Evolutionary conservation across 2,797 vertebrate species (phyloP).

Genomic region (Oreortyx pictus): DNA sequence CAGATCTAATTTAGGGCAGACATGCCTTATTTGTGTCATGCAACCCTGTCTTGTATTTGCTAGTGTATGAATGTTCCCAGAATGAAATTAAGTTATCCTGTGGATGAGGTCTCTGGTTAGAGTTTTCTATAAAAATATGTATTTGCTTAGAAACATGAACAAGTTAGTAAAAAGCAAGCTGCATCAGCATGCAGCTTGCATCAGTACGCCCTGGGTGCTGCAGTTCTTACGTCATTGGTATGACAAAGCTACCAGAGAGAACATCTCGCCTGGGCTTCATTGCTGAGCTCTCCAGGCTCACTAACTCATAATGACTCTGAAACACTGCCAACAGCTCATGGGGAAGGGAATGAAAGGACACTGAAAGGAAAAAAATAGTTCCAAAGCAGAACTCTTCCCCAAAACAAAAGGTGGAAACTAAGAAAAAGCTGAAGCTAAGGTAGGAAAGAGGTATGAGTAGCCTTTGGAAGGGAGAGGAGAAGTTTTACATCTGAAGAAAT

Average conservation of each 20-base stretch:
- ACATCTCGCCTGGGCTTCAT: background rate
- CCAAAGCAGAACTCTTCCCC: background rate
- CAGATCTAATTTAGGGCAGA: background rate
- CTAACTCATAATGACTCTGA: background rate
- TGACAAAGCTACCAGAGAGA: background rate
- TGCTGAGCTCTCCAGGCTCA: background rate
- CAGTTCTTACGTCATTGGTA: background rate
- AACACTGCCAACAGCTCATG: constrained; percentile 4
- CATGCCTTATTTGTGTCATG: background rate
- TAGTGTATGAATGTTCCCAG: background rate
- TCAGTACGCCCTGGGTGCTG: background rate
- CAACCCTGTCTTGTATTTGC: background rate
- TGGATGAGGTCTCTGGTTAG: background rate
- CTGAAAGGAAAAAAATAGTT: background rate
- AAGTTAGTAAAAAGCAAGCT: background rate
- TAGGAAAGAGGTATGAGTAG: background rate
- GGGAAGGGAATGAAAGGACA: background rate
- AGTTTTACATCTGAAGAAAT: background rate
- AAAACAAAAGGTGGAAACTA: background rate
- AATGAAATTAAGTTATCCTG: background rate
- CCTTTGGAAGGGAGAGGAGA: background rate
- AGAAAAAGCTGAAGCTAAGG: background rate
- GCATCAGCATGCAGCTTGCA: background rate
- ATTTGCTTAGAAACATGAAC: background rate
- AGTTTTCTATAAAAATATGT: background rate